These are phyloP conservation scores for Rhynchonema sp. DNA, from an alignment of 2,888 invertebrate species.

Conservation along the genomic window DNA sequence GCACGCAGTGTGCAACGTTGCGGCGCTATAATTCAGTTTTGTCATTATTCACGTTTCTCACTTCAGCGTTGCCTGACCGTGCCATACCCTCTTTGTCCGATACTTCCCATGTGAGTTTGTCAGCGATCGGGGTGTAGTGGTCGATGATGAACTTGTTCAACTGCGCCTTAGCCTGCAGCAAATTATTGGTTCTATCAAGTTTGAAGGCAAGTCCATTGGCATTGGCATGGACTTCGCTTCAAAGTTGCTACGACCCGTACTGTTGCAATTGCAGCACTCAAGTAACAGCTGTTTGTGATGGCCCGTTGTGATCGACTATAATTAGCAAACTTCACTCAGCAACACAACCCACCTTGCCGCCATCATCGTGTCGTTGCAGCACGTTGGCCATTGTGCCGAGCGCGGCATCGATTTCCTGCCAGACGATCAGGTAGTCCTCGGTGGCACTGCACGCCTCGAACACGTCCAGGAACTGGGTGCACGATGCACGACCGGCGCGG, in stretches of 20 bases:
- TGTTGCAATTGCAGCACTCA: no score
- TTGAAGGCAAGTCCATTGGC: no score
- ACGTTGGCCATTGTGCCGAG: constrained; percentile 54
- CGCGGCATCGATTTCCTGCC: constrained; percentile 61
- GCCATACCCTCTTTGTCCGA: constrained; percentile 22
- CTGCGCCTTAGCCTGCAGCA: constrained; percentile 37
- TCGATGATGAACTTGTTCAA: constrained; percentile 22
- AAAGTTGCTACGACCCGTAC: no score
- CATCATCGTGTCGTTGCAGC: constrained; percentile 54
- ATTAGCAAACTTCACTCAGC: no score
- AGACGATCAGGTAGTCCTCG: constrained; percentile 76
- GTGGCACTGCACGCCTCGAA: constrained; percentile 53
- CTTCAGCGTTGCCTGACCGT: no score
- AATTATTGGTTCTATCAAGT: no score
- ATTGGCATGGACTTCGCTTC: no score
- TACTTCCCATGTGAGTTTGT: constrained; percentile 29
- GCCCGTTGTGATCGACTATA: no score
- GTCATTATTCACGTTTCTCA: no score
- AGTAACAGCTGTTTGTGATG: no score
- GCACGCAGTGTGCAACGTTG: constrained; percentile 64
- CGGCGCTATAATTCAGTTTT: constrained; percentile 39
- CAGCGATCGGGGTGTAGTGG: constrained; percentile 24
- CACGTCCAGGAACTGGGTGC: constrained; percentile 54
- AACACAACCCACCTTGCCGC: not conserved
- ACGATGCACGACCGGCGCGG: constrained; percentile 56